phyloP scores from a whole-genome alignment of 35 echinoderm and acorn worm species.

The Lytechinus variegatus region DNA sequence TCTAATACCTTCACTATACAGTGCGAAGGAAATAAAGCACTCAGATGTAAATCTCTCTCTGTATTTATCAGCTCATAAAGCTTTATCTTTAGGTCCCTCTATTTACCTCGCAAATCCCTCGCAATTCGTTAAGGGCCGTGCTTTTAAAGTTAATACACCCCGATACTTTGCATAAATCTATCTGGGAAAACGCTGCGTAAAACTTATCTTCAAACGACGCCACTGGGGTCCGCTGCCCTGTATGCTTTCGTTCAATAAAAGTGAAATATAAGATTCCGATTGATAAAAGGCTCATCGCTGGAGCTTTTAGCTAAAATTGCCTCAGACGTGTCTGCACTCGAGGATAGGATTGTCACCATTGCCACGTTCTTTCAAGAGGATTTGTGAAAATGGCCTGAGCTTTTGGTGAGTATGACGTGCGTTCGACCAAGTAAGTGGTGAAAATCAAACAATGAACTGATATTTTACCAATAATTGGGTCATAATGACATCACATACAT shows the following conservation, averaged over 20 bases:
- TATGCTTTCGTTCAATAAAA: not conserved
- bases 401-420: no score
- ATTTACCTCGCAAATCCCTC: constrained; percentile 9
- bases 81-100: not conserved
- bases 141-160: not conserved
- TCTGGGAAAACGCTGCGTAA: not conserved
- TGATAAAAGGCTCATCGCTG: constrained; percentile 17
- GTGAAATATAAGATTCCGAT: constrained; percentile 14
- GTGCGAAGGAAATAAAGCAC: not conserved
- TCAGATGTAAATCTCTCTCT: not conserved
- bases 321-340: not conserved
- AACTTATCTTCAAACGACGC: not conserved
- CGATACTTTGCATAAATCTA: not conserved
- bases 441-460: no score
- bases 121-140: not conserved
- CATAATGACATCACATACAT: no score
- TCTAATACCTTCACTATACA: not conserved
- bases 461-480: no score
- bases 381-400: no score
- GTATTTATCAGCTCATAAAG: not conserved
- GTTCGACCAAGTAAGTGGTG: no score
- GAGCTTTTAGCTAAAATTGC: constrained; percentile 18
- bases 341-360: not conserved
- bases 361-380: not conserved
- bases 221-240: not conserved